Conservation (phyloP, 2,113 vertebrate species). For the Callopanchax toddi region DNA sequence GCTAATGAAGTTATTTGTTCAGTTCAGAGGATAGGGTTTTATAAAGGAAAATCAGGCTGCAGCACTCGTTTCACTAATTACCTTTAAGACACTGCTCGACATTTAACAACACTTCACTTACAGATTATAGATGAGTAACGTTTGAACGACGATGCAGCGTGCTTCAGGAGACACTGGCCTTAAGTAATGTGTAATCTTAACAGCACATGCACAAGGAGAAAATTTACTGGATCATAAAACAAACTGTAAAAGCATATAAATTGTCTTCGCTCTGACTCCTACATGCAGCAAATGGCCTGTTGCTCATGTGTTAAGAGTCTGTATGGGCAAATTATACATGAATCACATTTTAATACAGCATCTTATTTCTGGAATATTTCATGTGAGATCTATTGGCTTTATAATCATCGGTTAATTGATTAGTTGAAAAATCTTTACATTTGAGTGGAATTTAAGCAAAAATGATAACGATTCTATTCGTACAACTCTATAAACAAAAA, state of each 20-base stretch:
- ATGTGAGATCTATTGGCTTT: too few relatives aligned
- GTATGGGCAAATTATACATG: too few relatives aligned
- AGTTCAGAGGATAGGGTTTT: background rate
- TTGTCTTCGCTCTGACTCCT: background rate
- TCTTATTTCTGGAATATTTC: too few relatives aligned
- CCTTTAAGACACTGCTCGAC: background rate
- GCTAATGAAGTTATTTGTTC: background rate
- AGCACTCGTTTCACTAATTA: background rate
- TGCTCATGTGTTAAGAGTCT: too few relatives aligned
- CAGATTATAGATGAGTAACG: background rate
- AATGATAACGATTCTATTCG: too few relatives aligned
- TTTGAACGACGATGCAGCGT: background rate
- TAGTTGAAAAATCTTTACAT: background rate
- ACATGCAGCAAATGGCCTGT: background rate
- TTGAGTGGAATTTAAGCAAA: background rate
- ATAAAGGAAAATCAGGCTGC: background rate
- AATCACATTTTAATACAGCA: too few relatives aligned
- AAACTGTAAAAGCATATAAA: background rate
- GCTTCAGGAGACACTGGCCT: background rate
- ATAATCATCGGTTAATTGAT: too few relatives aligned
- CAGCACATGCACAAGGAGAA: background rate
- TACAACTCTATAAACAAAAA: too few relatives aligned
- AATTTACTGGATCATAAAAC: slow-evolving; percentile 1
- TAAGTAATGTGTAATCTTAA: background rate
- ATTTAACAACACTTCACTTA: background rate